phyloP scores from a whole-genome alignment of 1,140 invertebrate species.

The Sycobia sp. region DNA sequence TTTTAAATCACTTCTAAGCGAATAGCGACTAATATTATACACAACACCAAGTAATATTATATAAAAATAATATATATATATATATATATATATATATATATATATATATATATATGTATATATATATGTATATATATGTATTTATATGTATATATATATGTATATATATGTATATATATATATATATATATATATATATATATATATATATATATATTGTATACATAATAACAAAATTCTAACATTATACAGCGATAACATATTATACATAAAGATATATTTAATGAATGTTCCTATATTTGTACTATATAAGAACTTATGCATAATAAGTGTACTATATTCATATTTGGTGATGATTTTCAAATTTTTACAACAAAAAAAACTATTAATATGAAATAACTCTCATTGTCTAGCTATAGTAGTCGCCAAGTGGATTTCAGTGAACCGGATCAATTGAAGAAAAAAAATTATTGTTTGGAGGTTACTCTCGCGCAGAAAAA shows the following conservation, averaged over 20 bases:
- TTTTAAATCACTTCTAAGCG: constrained; percentile 54
- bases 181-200: neutral
- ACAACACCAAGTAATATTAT: constrained; percentile 58
- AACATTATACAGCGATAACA: constrained; percentile 49
- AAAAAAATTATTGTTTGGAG: neutral
- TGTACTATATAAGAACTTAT: constrained; percentile 50
- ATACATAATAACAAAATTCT: constrained; percentile 40
- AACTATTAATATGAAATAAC: constrained; percentile 24
- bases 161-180: too few species aligned
- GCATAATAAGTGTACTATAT: constrained; percentile 57
- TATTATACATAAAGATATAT: constrained; percentile 57
- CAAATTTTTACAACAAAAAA: constrained; percentile 54
- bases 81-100: constrained; percentile 34
- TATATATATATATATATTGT: constrained; percentile 32
- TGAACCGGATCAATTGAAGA: constrained; percentile 15
- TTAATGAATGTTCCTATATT: constrained; percentile 64
- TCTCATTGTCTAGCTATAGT: constrained; percentile 47
- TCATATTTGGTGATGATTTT: constrained; percentile 60
- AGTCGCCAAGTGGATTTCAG: constrained; percentile 21
- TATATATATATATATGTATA: too few species aligned
- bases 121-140: neutral
- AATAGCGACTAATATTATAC: constrained; percentile 45
- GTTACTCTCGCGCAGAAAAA: neutral
- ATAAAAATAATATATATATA: constrained; percentile 38
- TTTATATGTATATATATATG: constrained; percentile 13